These are phyloP conservation scores for Conus ventricosus DNA, from an alignment of 1,140 invertebrate genomes.

Conservation along the genomic window DNA sequence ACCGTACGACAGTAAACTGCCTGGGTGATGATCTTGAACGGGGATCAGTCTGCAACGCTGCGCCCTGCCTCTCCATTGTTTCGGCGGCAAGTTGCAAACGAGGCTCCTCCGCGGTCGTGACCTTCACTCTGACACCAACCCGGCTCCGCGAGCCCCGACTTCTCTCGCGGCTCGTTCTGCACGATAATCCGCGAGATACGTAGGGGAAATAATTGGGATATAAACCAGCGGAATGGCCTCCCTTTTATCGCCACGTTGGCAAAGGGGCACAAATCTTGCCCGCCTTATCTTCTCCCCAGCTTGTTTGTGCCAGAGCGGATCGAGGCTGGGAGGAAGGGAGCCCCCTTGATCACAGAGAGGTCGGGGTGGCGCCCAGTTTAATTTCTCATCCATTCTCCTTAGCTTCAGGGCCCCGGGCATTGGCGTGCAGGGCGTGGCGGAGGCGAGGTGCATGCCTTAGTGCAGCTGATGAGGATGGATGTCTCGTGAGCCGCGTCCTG, in stretches of 20 bases:
- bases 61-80: not conserved
- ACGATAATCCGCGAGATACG: constrained; percentile 26
- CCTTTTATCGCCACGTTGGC: constrained; percentile 23
- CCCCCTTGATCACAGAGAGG: not conserved
- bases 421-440: not conserved
- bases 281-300: not conserved
- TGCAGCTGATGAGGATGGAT: constrained; percentile 1
- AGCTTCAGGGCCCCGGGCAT: not conserved
- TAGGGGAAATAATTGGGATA: constrained; percentile 31
- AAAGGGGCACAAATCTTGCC: constrained; percentile 34
- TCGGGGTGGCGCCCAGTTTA: constrained; percentile 20
- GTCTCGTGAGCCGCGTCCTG: not conserved
- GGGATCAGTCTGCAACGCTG: too few species aligned
- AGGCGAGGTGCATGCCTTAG: not conserved
- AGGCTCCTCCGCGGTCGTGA: not conserved
- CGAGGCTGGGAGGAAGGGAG: not conserved
- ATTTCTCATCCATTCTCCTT: not conserved
- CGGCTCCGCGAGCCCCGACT: not conserved
- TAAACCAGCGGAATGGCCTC: constrained; percentile 30
- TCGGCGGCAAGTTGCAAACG: not conserved
- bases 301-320: constrained; percentile 24
- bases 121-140: not conserved
- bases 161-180: not conserved
- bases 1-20: too few species aligned
- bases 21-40: too few species aligned